Evolutionary conservation across 2,888 invertebrate species (phyloP).

Genomic region (Trileptium ribeirensis): DNA sequence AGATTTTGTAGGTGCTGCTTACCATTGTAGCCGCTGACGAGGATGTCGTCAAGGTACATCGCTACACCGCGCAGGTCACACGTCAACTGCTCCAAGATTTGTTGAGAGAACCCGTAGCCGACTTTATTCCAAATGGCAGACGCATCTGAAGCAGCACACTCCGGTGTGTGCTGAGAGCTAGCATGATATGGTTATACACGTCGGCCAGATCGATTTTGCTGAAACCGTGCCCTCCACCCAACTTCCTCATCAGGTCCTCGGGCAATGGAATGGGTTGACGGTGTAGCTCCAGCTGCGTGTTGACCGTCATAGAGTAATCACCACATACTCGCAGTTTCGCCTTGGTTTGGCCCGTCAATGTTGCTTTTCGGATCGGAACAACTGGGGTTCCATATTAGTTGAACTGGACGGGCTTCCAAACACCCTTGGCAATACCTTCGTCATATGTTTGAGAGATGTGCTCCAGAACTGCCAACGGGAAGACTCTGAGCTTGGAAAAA

Average conservation of each 20-base stretch:
- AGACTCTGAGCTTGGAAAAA: not conserved
- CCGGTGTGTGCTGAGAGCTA: conserved; percentile 25
- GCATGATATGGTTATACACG: not conserved
- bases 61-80: conserved; percentile 21
- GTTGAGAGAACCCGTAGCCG: conserved; percentile 23
- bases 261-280: not conserved
- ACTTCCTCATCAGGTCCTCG: not conserved
- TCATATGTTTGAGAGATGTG: not conserved
- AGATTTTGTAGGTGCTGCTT: not conserved
- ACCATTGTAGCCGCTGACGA: not conserved
- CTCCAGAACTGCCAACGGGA: not conserved
- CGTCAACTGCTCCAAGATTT: conserved; percentile 28
- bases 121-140: conserved; percentile 24
- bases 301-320: not conserved
- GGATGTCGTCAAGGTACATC: conserved; percentile 24
- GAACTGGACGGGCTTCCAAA: not conserved
- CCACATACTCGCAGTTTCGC: conserved; percentile 12
- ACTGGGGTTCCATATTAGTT: not conserved
- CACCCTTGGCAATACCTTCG: conserved; percentile 7
- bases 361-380: not conserved
- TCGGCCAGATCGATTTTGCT: not conserved
- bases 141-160: conserved; percentile 23
- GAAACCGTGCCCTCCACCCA: conserved; percentile 6
- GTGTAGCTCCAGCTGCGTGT: not conserved
- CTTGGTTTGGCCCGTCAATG: not conserved